These are phyloP conservation scores for Malthinus flaveolus DNA, from an alignment of 2,888 invertebrate species.

Conservation along the genomic window DNA sequence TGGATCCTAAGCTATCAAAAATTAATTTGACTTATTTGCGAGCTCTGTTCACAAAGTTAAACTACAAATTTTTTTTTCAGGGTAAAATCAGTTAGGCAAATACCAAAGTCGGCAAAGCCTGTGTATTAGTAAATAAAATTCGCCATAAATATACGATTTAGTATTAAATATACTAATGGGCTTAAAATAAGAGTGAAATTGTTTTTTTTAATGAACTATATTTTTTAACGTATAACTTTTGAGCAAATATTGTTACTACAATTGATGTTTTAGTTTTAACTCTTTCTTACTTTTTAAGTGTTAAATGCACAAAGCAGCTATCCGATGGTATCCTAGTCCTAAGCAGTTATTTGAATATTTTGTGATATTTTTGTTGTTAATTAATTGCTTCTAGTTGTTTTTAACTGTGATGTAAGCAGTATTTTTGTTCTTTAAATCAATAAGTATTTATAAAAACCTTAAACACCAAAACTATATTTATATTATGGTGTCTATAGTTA, in stretches of 20 bases:
- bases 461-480: no score
- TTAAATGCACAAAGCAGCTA: no score
- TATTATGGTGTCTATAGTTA: no score
- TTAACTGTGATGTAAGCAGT: no score
- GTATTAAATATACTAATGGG: not conserved
- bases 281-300: no score
- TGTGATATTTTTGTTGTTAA: no score
- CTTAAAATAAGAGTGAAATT: not conserved
- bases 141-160: constrained; percentile 8
- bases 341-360: no score
- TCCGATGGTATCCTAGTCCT: no score
- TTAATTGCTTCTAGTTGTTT: no score
- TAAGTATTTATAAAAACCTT: no score
- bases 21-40: not conserved
- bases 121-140: constrained; percentile 34
- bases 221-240: not conserved
- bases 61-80: constrained; percentile 34
- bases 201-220: not conserved
- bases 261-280: no score
- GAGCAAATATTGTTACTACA: not conserved
- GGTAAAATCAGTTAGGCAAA: constrained; percentile 35
- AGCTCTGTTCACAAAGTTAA: not conserved
- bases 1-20: not conserved
- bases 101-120: constrained; percentile 45
- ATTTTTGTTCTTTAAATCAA: no score